A percentile compares a stretch with the other conserved stretches of the same genome.
phyloP scores from a whole-genome alignment of 2,888 invertebrate genomes.

The Heliconius erato region DNA sequence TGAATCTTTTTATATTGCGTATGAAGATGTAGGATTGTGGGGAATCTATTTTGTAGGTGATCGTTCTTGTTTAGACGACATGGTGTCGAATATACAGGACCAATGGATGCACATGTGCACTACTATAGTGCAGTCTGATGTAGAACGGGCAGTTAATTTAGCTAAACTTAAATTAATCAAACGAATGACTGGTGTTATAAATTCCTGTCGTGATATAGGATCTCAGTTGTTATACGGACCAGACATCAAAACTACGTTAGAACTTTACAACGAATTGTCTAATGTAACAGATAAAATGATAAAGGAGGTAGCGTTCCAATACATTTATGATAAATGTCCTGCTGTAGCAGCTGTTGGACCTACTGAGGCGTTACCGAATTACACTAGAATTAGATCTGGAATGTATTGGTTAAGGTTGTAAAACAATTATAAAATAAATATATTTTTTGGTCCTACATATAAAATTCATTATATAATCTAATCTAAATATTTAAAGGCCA shows the following conservation, averaged over 20 bases:
- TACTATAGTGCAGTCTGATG: slow-evolving; percentile 60
- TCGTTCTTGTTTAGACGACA: slow-evolving; percentile 67
- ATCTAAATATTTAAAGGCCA: no score
- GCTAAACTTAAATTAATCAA: slow-evolving; percentile 66
- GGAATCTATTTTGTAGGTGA: slow-evolving; percentile 77
- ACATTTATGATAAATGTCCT: slow-evolving; percentile 77
- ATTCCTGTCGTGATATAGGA: slow-evolving; percentile 71
- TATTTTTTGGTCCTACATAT: background rate
- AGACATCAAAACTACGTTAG: slow-evolving; percentile 56
- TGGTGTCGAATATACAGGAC: slow-evolving; percentile 68
- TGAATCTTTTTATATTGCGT: slow-evolving; percentile 77
- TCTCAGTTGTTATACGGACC: slow-evolving; percentile 66
- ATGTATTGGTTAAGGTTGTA: slow-evolving; percentile 74
- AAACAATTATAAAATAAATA: slow-evolving; percentile 25
- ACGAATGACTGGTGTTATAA: slow-evolving; percentile 60
- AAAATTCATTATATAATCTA: background rate
- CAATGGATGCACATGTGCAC: slow-evolving; percentile 75
- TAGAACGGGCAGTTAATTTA: slow-evolving; percentile 65
- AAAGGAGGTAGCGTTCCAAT: slow-evolving; percentile 57
- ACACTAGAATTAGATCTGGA: slow-evolving; percentile 66
- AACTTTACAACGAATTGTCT: slow-evolving; percentile 45
- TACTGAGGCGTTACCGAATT: slow-evolving; percentile 75
- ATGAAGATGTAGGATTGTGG: slow-evolving; percentile 78
- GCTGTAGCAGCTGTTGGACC: slow-evolving; percentile 77
- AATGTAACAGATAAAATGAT: slow-evolving; percentile 49